phyloP scores from a whole-genome alignment of 1,140 invertebrate genomes.

The Zophobas atratus region DNA sequence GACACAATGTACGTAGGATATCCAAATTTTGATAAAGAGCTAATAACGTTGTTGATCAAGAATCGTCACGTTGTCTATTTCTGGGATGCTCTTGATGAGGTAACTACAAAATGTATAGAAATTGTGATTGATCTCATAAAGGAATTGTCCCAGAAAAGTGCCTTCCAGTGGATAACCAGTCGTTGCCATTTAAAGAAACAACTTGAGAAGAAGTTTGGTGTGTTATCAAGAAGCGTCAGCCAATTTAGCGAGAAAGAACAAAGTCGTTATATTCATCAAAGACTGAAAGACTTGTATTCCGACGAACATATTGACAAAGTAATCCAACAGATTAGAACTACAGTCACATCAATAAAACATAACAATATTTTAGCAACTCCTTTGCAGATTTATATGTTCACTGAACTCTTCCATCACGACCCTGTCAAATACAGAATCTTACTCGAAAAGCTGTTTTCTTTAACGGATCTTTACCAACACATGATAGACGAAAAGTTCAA shows the following conservation, averaged over 20 bases:
- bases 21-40: background rate
- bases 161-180: constrained; percentile 3
- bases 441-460: constrained; percentile 14
- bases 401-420: constrained; percentile 9
- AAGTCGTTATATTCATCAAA: constrained; percentile 4
- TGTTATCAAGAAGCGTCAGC: background rate
- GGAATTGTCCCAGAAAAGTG: background rate
- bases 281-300: background rate
- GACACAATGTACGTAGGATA: background rate
- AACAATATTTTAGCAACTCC: constrained; percentile 15
- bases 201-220: constrained; percentile 2
- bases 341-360: background rate
- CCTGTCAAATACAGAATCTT: constrained; percentile 9
- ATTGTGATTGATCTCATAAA: background rate
- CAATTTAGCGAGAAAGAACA: background rate
- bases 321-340: background rate
- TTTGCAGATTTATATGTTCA: constrained; percentile 23
- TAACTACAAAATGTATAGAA: background rate
- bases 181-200: constrained; percentile 1
- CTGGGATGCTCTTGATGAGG: constrained; percentile 13
- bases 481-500: constrained; percentile 25
- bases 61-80: background rate
- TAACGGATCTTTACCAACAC: constrained; percentile 20
- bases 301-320: background rate
- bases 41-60: background rate